A percentile compares a stretch with the other conserved stretches of the same genome.
Conservation (phyloP, 2,113 vertebrate species). For the Clarias macrocephalus region DNA sequence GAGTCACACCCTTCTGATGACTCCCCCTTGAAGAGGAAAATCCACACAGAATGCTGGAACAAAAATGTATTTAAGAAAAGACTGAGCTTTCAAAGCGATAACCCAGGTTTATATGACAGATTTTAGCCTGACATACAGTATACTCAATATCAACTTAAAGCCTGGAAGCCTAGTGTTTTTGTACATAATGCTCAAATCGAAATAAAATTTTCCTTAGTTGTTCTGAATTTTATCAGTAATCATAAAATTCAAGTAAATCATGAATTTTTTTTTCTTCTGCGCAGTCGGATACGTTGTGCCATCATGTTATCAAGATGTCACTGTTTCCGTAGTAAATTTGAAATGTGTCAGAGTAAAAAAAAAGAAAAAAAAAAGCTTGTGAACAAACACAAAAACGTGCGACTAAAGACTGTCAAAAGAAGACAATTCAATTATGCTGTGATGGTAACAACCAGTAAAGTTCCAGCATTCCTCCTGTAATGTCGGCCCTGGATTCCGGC, state of each 20-base stretch:
- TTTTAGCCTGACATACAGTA: background rate
- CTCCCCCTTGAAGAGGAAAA: background rate
- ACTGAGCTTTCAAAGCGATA: background rate
- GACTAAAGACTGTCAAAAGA: background rate
- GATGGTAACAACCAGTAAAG: background rate
- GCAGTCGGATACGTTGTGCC: background rate
- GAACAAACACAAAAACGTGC: background rate
- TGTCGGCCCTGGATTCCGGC: background rate
- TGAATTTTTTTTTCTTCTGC: background rate
- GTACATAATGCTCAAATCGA: background rate
- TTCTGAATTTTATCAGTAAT: background rate
- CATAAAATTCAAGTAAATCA: background rate
- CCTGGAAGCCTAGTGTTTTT: background rate
- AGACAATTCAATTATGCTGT: background rate
- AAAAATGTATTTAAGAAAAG: background rate
- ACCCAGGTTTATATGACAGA: background rate
- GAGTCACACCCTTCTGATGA: background rate
- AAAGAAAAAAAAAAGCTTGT: too few relatives aligned
- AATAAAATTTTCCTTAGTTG: background rate
- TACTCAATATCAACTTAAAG: background rate
- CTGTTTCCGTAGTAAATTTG: background rate
- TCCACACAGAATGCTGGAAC: background rate
- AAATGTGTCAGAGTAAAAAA: background rate
- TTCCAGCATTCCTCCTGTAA: background rate
- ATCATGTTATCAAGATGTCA: background rate